A percentile compares a stretch with the other conserved stretches of the same genome.
Evolutionary conservation across 2,888 invertebrate genomes (phyloP).

Genomic region (Drosophila formosana): DNA sequence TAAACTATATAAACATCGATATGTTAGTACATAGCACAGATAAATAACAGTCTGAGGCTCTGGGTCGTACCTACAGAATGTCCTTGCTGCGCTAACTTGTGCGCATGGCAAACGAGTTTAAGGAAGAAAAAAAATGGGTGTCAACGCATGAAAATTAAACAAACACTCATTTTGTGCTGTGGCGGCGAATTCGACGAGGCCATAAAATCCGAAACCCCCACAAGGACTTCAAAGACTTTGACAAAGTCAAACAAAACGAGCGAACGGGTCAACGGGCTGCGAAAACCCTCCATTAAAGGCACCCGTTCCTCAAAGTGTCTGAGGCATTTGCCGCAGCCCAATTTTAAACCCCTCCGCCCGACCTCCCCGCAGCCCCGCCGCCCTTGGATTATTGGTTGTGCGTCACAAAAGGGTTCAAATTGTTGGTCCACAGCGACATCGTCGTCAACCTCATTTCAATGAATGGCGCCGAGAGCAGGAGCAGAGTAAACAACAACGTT

Average conservation of each 20-base stretch:
- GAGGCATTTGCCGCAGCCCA: neutral
- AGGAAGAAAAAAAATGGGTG: conserved; percentile 55
- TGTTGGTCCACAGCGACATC: conserved; percentile 45
- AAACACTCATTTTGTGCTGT: conserved; percentile 65
- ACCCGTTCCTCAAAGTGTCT: neutral
- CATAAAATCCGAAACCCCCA: conserved; percentile 22
- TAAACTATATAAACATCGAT: no score
- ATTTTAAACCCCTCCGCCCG: neutral
- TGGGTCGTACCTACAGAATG: no score
- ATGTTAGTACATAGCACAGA: no score
- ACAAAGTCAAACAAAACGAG: conserved; percentile 52
- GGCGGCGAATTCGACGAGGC: conserved; percentile 17
- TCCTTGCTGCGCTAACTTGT: no score
- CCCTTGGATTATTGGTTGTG: conserved; percentile 26
- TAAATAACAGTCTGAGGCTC: no score
- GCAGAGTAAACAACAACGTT: conserved; percentile 3
- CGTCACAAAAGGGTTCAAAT: conserved; percentile 73
- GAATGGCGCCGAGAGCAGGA: conserved; percentile 35
- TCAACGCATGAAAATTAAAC: conserved; percentile 71
- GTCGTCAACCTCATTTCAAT: conserved; percentile 70
- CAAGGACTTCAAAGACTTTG: conserved; percentile 68
- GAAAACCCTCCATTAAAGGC: conserved; percentile 11
- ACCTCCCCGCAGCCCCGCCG: neutral
- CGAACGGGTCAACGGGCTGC: conserved; percentile 14
- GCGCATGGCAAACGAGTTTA: no score